Conservation (phyloP, 2,113 vertebrate genomes). For the Proteles cristata region DNA sequence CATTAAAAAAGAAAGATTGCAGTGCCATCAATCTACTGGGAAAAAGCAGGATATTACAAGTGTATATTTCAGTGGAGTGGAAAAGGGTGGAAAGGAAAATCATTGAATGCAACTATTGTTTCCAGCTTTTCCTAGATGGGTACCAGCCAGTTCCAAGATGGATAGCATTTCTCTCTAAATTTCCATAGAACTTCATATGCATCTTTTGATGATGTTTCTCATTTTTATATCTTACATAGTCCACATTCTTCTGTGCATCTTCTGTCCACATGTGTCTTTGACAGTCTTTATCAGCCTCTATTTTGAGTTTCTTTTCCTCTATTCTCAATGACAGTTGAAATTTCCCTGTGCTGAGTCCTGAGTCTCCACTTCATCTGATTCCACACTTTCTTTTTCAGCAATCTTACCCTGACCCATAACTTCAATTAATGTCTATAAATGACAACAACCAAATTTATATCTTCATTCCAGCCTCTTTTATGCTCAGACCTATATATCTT, state of each 20-base stretch:
- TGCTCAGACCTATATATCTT: background rate
- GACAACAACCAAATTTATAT: background rate
- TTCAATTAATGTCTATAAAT: background rate
- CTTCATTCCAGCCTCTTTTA: conserved; percentile 3
- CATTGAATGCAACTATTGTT: background rate
- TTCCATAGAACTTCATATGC: background rate
- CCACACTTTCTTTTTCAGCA: background rate
- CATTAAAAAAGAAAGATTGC: background rate
- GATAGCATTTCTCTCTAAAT: background rate
- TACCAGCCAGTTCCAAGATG: background rate
- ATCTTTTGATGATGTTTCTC: background rate
- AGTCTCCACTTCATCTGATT: background rate
- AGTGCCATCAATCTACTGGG: background rate
- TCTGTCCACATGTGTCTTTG: background rate
- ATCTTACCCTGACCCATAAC: background rate
- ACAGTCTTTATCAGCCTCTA: background rate
- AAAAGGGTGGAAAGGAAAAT: background rate
- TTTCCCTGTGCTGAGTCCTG: background rate
- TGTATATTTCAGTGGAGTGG: background rate
- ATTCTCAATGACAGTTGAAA: background rate
- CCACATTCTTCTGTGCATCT: background rate
- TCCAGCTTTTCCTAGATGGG: background rate
- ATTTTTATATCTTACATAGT: background rate
- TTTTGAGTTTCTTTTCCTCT: background rate
- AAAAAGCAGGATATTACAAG: background rate